Evolutionary conservation across 2,888 invertebrate genomes (phyloP).

Genomic region (Cordylochernes scorpioides): DNA sequence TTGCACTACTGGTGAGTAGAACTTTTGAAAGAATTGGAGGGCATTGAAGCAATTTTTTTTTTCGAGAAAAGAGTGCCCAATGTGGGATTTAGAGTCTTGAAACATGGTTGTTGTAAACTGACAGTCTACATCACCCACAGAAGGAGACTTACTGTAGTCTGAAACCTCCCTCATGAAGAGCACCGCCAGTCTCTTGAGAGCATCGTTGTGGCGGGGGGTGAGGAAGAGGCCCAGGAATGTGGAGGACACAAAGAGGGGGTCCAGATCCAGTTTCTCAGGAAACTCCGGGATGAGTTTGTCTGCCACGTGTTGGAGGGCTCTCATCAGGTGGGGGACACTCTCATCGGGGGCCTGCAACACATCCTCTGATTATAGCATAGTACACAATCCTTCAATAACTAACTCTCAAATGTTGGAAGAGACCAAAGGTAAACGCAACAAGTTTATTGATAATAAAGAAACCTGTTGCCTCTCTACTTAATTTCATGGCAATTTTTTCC

Average conservation of each 20-base stretch:
- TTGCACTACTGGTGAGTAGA: no score
- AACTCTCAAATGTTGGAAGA: background rate
- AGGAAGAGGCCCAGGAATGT: conserved; percentile 78
- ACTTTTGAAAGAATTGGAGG: no score
- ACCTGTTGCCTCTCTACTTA: no score
- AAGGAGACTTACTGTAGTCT: conserved; percentile 18
- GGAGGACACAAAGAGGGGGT: conserved; percentile 52
- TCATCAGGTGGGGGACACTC: conserved; percentile 17
- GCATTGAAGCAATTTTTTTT: no score
- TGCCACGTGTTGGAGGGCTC: conserved; percentile 29
- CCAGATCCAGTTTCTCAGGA: conserved; percentile 27
- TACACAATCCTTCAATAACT: background rate
- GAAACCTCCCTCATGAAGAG: conserved; percentile 49
- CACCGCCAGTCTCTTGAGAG: conserved; percentile 45
- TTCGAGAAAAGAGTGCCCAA: no score
- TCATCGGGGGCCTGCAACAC: conserved; percentile 18
- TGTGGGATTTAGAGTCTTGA: no score
- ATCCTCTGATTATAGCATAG: background rate
- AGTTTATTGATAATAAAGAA: no score
- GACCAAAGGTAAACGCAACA: no score
- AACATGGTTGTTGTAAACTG: no score
- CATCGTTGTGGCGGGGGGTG: conserved; percentile 49
- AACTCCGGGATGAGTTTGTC: conserved; percentile 23
- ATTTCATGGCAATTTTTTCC: no score
- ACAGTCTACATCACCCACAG: no score